Percentiles rank a stretch among this genome's conserved stretches.
These are phyloP conservation scores for Epistrophe eligans DNA, from an alignment of 2,888 invertebrate genomes.

Conservation along the genomic window DNA sequence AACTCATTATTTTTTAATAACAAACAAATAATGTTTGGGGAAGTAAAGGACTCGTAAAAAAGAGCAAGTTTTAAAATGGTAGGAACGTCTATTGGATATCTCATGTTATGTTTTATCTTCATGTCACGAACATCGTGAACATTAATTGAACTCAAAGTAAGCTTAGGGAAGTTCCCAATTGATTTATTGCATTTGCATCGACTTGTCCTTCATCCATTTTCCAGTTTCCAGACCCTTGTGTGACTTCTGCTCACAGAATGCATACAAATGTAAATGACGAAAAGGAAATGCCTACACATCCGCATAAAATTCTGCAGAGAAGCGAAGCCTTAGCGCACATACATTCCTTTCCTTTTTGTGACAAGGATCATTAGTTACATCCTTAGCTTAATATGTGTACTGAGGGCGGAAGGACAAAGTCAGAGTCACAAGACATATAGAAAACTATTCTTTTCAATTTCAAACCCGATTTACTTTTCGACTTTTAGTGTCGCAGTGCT, in stretches of 20 bases:
- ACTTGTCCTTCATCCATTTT: conserved; percentile 57
- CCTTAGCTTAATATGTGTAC: conserved; percentile 70
- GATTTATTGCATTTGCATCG: conserved; percentile 75
- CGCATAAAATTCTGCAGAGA: conserved; percentile 64
- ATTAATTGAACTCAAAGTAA: conserved; percentile 72
- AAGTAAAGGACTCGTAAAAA: background rate
- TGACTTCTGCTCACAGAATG: conserved; percentile 43
- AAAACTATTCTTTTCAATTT: conserved; percentile 75
- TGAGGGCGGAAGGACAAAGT: conserved; percentile 41
- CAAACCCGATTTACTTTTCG: conserved; percentile 76
- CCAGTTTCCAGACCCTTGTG: conserved; percentile 3
- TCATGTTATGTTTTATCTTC: conserved; percentile 42
- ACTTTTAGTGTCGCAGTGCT: conserved; percentile 73
- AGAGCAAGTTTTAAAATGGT: conserved; percentile 19
- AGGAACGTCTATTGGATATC: conserved; percentile 43
- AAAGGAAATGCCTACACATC: conserved; percentile 75
- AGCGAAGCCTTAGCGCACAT: conserved; percentile 46
- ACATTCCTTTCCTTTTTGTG: conserved; percentile 66
- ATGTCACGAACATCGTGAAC: conserved; percentile 63
- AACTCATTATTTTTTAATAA: background rate
- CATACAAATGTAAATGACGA: conserved; percentile 69
- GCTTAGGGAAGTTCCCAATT: conserved; percentile 64
- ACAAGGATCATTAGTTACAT: conserved; percentile 76
- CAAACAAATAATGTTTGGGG: background rate
- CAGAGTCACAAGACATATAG: conserved; percentile 33